Evolutionary conservation across 2,113 vertebrate genomes (phyloP).

Genomic region (Pachypanchax playfairii): DNA sequence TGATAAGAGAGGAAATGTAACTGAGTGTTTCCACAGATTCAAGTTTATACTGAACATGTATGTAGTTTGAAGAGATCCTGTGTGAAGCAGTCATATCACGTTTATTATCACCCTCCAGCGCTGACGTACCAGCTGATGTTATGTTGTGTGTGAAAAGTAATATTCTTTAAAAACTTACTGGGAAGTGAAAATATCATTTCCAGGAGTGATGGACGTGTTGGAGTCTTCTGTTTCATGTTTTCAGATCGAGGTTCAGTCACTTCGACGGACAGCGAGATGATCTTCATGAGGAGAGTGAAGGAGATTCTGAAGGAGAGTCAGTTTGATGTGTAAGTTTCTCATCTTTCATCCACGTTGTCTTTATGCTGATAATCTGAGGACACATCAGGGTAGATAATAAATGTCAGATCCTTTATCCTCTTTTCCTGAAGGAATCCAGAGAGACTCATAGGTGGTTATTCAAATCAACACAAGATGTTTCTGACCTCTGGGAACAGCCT

Average conservation of each 20-base stretch:
- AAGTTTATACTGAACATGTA: not conserved
- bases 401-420: conserved; percentile 3
- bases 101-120: too few relatives aligned
- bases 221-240: conserved; percentile 56
- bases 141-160: too few relatives aligned
- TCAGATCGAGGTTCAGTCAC: conserved; percentile 87
- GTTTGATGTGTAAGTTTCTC: conserved; percentile 90
- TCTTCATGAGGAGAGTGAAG: conserved; percentile 92
- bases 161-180: not conserved
- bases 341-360: not conserved
- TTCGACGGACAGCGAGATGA: conserved; percentile 88
- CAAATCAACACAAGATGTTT: conserved; percentile 28
- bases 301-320: conserved; percentile 93
- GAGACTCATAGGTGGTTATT: not conserved
- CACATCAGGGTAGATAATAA: not conserved
- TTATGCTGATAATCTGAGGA: not conserved
- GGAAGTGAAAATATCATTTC: too few relatives aligned
- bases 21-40: not conserved
- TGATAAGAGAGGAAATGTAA: conserved; percentile 3
- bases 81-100: too few relatives aligned
- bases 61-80: not conserved
- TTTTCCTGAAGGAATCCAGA: not conserved
- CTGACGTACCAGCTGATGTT: too few relatives aligned
- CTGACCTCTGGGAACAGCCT: conserved; percentile 11
- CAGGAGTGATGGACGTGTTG: not conserved